Evolutionary conservation across 2,888 invertebrate genomes (phyloP), one percentile per base, ranked within the genome.

Genomic region (Heliconius ethilla): DNA sequence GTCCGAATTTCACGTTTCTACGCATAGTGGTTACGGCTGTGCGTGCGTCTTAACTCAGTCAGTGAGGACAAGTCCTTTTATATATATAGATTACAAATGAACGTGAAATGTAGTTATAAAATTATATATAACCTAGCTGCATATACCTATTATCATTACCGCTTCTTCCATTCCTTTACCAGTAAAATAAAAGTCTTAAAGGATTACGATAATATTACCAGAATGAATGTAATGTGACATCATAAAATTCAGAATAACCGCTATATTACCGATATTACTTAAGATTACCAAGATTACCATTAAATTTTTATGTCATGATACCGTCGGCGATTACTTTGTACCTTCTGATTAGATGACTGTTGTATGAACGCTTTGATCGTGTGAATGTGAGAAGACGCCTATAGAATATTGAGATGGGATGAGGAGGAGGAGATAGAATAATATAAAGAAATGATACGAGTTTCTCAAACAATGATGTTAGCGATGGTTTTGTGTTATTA

Each of bases 251-350:
- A 72, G 62, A 22, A 55, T 66, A 51, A 45, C 62, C 63, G 55
- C 67, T 78, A 40, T 74, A 55, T 72, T 77, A 70, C 59, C 59
- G 59, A 62, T 75, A 78, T 79, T 73, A 75, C 79, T 78, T 55
- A 29, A 40, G 72, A 72, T 72, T 70, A 76, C 65, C 73, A 55
- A 37, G 72, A 73, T 73, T 73, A 77, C 62, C 66, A 73, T 77
- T 80, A 80, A 80, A 80, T 66, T 80, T 80, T 79, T 79, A 80
- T 80, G 76, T 67, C 75, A 67, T 70, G 66, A 66, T 73, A 75
- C 75, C 55, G 70, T 70, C 69, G 75, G 62, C 78, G 79, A 75
- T 80, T 80, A 79, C 70, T 73, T 69, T 69, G 27, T 73, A 72
- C 69, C 74, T 63, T 70, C 75, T 77, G 80, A 80, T 80, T 79